Conservation (phyloP, 1,140 invertebrate genomes). For the Rhizoglyphus robini region DNA sequence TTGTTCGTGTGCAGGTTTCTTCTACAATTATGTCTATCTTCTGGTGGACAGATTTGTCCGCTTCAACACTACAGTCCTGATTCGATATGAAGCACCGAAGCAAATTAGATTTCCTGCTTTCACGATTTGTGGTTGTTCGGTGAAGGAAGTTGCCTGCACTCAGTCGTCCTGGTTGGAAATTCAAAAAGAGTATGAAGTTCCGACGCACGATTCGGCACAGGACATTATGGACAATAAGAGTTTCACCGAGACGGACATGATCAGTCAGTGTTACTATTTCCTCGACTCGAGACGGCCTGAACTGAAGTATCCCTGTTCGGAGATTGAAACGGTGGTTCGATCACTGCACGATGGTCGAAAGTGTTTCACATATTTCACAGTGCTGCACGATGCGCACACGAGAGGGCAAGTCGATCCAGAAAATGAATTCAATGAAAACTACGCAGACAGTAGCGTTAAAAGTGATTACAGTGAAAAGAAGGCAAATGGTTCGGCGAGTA, state of each 20-base stretch:
- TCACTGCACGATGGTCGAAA: background rate
- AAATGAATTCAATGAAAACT: no score
- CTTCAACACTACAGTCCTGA: background rate
- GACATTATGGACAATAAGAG: background rate
- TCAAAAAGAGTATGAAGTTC: background rate
- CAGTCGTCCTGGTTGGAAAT: background rate
- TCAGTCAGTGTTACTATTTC: background rate
- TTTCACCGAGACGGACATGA: background rate
- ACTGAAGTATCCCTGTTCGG: background rate
- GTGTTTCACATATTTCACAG: slow-evolving; percentile 11
- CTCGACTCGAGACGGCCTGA: background rate
- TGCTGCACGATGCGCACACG: no score
- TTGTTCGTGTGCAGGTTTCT: background rate
- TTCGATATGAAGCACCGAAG: background rate
- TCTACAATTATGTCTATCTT: background rate
- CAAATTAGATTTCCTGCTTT: background rate
- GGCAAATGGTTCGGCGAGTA: no score
- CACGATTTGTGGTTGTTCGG: slow-evolving; percentile 3
- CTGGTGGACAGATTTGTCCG: background rate
- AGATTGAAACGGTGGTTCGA: background rate
- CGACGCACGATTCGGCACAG: background rate
- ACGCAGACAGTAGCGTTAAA: no score
- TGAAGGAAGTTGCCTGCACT: background rate
- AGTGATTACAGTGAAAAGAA: no score
- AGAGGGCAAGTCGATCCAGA: no score